phyloP scores from a whole-genome alignment of 2,888 invertebrate genomes.

The Chamaedrilus cognettii region DNA sequence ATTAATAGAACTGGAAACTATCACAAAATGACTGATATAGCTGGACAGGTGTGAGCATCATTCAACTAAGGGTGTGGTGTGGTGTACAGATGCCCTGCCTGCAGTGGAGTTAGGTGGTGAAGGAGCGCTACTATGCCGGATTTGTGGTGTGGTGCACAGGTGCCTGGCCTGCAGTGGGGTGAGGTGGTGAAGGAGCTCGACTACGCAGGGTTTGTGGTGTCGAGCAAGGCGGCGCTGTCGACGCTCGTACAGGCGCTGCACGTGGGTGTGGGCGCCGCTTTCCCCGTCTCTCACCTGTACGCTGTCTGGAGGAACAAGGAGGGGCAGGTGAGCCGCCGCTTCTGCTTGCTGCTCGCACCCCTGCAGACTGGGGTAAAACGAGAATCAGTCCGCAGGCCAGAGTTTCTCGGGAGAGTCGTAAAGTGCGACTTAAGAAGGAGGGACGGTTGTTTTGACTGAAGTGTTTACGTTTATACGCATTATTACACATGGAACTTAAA shows the following conservation, averaged over 20 bases:
- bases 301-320: constrained; percentile 92
- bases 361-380: no score
- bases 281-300: constrained; percentile 78
- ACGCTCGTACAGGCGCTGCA: constrained; percentile 81
- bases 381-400: no score
- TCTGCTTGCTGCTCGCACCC: no score
- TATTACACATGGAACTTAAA: no score
- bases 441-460: no score
- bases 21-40: no score
- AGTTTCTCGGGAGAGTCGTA: no score
- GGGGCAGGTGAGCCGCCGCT: constrained; percentile 66
- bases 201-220: constrained; percentile 75
- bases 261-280: constrained; percentile 65
- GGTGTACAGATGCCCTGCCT: constrained; percentile 61
- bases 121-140: constrained; percentile 42
- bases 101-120: constrained; percentile 90
- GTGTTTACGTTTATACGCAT: no score
- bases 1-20: no score
- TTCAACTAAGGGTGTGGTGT: neutral
- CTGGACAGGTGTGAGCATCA: no score
- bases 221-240: constrained; percentile 76
- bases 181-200: constrained; percentile 91
- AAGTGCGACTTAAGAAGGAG: no score
- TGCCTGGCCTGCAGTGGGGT: constrained; percentile 75
- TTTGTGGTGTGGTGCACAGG: constrained; percentile 40